Evolutionary conservation across 2,113 vertebrate species (phyloP).

Genomic region (Paradoxurus hermaphroditus): DNA sequence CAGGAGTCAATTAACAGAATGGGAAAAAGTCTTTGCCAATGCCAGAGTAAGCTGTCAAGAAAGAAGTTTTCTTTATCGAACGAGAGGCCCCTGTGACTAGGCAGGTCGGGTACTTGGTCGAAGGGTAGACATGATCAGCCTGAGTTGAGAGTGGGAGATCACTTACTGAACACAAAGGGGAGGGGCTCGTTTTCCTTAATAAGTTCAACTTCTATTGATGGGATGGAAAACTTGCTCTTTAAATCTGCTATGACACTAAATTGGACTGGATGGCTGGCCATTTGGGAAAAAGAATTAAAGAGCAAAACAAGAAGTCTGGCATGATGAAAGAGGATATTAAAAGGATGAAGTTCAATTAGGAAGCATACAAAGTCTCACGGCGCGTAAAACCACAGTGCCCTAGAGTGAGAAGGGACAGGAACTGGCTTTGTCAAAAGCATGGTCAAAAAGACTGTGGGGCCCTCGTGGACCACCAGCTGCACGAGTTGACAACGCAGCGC

Average conservation of each 20-base stretch:
- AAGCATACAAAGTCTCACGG: background rate
- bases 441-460: background rate
- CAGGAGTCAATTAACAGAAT: background rate
- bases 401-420: background rate
- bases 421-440: background rate
- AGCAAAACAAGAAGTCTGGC: background rate
- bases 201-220: background rate
- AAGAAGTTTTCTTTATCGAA: background rate
- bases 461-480: background rate
- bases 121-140: background rate
- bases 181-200: background rate
- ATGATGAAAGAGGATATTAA: background rate
- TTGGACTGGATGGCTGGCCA: background rate
- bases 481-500: fast-evolving
- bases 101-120: background rate
- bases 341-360: background rate
- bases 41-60: background rate
- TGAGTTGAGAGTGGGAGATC: background rate
- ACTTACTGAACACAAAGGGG: background rate
- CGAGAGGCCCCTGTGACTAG: background rate
- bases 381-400: background rate
- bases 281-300: background rate
- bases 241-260: background rate
- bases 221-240: background rate
- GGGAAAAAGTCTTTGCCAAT: background rate